Base-by-base conservation (phyloP, 2,888 invertebrate genomes). In the Phortica okadai region DNA sequence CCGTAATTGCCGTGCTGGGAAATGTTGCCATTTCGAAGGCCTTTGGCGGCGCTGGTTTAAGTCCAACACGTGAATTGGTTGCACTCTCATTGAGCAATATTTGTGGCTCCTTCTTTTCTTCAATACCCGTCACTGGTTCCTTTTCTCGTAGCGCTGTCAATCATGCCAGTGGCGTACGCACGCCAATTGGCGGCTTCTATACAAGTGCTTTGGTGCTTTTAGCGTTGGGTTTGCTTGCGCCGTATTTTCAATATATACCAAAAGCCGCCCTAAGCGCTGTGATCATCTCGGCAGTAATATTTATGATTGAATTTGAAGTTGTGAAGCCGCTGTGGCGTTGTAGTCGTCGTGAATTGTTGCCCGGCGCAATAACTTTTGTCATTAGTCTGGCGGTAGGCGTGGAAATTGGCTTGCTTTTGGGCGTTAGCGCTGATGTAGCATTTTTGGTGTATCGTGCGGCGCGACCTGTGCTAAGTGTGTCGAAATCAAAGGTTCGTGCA, bases 21-120 rank as follows among this genome's bases (percentile, higher is more conserved):
- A 97, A 98, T 88, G 97, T 98, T 1, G 98, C 98, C 10, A 98
- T 98, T 81, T 98, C 97, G 5, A 98, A 98, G 92, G 97, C 98
- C 50, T 98, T 98, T 90, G 95, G 95, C 80, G 96, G 96, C 2
- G 94, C 95, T 77, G 94, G 95, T 64, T 94, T 98, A 33, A 96
- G 97, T 89, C 96, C 98, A 0, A 97, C 97, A 0, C 97, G 98
- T 89, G 98, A 98, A 91, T 92, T 98, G 59, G 92, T 98, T 58
- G 97, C 98, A 0, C 93, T 98, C 10, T 96, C 97, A 0, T 90
- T 97, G 72, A 95, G 97, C 80, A 98, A 98, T 89, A 93, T 98
- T 64, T 92, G 96, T 59, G 98, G 98, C 0, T 95, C 97, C 0
- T 97, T 98, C 87, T 96, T 97, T 73, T 95, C 95, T 2, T 96